Conservation (phyloP, 2,888 invertebrate genomes). For the Tyria jacobaeae region DNA sequence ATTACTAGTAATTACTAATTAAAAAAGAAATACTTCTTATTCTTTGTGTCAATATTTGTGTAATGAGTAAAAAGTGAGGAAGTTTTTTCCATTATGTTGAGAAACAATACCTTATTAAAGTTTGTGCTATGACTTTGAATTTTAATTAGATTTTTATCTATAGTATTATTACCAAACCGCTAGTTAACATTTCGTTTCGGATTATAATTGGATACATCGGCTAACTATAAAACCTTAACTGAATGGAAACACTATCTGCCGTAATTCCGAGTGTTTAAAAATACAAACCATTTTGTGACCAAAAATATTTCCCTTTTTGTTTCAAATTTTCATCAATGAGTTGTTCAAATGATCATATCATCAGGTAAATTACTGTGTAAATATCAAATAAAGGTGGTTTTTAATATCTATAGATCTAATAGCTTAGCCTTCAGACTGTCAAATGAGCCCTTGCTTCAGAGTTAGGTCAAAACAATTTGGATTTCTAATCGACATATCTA, state of each 20-base stretch:
- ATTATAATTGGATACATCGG: not conserved
- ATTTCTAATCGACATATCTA: no score
- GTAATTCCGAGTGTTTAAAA: not conserved
- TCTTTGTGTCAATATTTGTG: not conserved
- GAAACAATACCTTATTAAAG: not conserved
- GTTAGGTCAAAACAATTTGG: no score
- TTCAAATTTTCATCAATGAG: not conserved
- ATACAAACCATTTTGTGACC: not conserved
- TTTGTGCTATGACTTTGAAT: not conserved
- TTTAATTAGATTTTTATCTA: not conserved
- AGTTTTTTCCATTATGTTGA: not conserved
- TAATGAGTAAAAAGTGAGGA: not conserved
- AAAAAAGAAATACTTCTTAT: no score
- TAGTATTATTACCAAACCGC: not conserved
- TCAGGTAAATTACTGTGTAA: no score
- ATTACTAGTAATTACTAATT: not conserved
- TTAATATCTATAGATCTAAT: no score
- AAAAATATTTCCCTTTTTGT: not conserved
- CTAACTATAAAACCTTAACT: not conserved
- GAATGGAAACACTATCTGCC: not conserved
- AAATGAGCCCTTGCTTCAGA: not conserved
- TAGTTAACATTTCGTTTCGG: not conserved
- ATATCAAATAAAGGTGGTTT: not conserved
- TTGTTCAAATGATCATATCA: not conserved
- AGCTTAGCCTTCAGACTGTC: no score